phyloP scores from a whole-genome alignment of 2,888 invertebrate genomes.

The Spilosoma lubricipeda region DNA sequence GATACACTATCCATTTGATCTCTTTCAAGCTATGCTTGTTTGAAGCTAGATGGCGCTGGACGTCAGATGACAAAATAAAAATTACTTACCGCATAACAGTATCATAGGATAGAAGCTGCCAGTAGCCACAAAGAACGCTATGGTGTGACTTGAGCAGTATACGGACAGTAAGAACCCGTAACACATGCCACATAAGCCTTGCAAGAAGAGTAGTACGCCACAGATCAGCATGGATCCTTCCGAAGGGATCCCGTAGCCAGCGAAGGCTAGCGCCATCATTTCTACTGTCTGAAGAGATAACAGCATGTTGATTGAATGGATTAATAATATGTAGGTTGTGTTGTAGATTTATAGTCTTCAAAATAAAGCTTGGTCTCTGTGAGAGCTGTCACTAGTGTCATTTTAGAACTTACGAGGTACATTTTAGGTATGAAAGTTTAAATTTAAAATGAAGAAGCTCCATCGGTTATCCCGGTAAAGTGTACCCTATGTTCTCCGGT shows the following conservation, averaged over 20 bases:
- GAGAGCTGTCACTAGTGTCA: no score
- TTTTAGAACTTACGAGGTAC: no score
- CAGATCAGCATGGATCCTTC: conserved; percentile 88
- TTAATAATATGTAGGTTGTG: no score
- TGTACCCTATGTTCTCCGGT: no score
- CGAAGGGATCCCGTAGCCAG: conserved; percentile 87
- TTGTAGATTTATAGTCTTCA: neutral
- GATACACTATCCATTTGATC: no score
- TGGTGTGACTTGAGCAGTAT: conserved; percentile 91
- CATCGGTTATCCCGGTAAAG: no score
- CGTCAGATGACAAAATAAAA: no score
- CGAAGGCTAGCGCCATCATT: conserved; percentile 87
- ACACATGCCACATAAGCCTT: conserved; percentile 94
- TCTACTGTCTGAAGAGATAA: conserved; percentile 71
- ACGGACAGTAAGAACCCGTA: conserved; percentile 95
- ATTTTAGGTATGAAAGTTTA: no score
- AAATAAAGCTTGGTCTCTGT: no score
- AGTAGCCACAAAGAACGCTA: conserved; percentile 94
- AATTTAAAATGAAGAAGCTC: no score
- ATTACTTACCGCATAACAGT: conserved; percentile 91
- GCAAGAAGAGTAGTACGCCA: conserved; percentile 87
- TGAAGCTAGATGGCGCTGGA: neutral
- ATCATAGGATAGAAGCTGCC: conserved; percentile 97
- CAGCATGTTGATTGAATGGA: neutral
- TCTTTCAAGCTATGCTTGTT: no score